Conservation (phyloP, 2,888 invertebrate genomes). For the Artemia sinica region DNA sequence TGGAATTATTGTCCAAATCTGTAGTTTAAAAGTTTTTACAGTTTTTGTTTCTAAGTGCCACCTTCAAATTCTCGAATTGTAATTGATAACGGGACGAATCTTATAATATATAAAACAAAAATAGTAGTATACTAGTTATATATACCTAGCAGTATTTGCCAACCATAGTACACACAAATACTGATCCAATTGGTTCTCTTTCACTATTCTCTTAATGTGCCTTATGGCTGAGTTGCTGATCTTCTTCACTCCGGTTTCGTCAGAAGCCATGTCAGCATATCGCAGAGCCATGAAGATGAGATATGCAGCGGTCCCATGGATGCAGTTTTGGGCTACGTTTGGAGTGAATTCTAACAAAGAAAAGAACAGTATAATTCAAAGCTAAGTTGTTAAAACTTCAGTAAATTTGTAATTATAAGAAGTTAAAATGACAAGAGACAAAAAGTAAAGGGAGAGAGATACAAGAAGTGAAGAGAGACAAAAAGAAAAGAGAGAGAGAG, state of each 20-base stretch:
- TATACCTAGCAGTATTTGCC: slow-evolving; percentile 38
- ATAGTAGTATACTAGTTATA: background rate
- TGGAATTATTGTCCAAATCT: too few species aligned
- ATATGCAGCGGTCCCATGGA: slow-evolving; percentile 86
- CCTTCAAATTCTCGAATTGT: too few species aligned
- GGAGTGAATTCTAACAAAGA: slow-evolving; percentile 29
- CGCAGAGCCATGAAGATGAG: slow-evolving; percentile 91
- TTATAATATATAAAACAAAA: too few species aligned
- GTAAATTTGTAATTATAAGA: too few species aligned
- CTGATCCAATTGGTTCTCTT: slow-evolving; percentile 54
- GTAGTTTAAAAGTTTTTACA: too few species aligned
- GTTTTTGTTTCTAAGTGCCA: too few species aligned
- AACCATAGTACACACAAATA: slow-evolving; percentile 69
- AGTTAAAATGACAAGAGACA: too few species aligned
- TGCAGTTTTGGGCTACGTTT: slow-evolving; percentile 36
- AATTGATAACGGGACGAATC: too few species aligned
- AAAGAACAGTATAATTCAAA: background rate
- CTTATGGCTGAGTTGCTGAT: slow-evolving; percentile 57
- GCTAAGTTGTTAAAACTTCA: too few species aligned
- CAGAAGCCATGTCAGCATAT: slow-evolving; percentile 83
- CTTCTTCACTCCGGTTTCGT: slow-evolving; percentile 71
- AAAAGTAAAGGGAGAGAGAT: too few species aligned
- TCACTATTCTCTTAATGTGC: slow-evolving; percentile 51
- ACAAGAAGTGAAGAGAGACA: too few species aligned
- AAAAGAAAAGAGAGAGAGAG: too few species aligned